A percentile compares a stretch with the other conserved stretches of the same genome.
Conservation (phyloP, 2,797 vertebrate species). For the Neosalanx taihuensis region DNA sequence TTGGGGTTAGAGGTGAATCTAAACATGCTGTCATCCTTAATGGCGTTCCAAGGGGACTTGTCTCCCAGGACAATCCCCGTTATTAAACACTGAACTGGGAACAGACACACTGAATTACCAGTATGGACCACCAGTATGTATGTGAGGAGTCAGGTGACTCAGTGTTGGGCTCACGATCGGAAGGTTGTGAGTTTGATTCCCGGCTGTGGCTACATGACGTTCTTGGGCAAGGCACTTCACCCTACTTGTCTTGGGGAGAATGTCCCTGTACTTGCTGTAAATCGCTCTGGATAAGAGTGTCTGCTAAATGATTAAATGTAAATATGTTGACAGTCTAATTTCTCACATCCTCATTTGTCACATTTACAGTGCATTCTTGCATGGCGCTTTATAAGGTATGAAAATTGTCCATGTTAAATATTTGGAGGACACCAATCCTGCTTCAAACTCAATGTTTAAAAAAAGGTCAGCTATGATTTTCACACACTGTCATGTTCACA, state of each 20-base stretch:
- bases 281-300: too few species aligned
- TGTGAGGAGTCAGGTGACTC: too few species aligned
- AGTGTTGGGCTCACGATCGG: too few species aligned
- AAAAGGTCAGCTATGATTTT: slow-evolving; percentile 64
- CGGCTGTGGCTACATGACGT: too few species aligned
- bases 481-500: slow-evolving; percentile 72
- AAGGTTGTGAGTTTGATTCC: too few species aligned
- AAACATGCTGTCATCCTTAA: slow-evolving; percentile 59
- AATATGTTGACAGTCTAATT: not conserved
- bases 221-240: too few species aligned
- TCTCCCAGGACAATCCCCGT: slow-evolving; percentile 60
- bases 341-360: not conserved
- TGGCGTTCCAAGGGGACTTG: slow-evolving; percentile 52
- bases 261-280: too few species aligned
- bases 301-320: too few species aligned
- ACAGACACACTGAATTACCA: slow-evolving; percentile 56
- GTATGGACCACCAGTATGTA: slow-evolving; percentile 49
- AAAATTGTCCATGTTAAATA: slow-evolving; percentile 7
- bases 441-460: slow-evolving; percentile 35
- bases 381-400: not conserved
- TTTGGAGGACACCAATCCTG: slow-evolving; percentile 30
- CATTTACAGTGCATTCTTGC: not conserved
- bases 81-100: slow-evolving; percentile 59
- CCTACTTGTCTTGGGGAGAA: too few species aligned
- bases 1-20: slow-evolving; percentile 66